A percentile compares a stretch with the other conserved stretches of the same genome.
phyloP scores from a whole-genome alignment of 2,888 invertebrate genomes.

The Acheta domesticus region DNA sequence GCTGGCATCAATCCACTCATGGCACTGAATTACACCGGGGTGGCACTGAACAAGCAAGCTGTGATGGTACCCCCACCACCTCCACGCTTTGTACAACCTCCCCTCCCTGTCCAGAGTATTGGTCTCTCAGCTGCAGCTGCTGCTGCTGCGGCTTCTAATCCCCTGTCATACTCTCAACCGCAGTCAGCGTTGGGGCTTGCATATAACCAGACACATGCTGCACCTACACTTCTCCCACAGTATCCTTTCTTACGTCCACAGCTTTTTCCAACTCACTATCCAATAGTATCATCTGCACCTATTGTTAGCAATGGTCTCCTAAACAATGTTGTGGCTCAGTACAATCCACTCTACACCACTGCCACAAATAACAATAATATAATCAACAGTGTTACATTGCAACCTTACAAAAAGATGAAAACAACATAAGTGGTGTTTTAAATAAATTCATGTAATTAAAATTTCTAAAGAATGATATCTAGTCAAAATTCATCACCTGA shows the following conservation, averaged over 20 bases:
- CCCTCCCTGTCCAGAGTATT: constrained; percentile 35
- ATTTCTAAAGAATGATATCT: constrained; percentile 27
- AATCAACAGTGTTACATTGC: constrained; percentile 56
- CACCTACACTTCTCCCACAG: constrained; percentile 45
- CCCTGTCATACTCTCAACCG: constrained; percentile 26
- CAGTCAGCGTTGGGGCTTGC: constrained; percentile 31
- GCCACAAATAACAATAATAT: constrained; percentile 48
- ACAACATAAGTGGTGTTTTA: constrained; percentile 61
- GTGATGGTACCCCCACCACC: constrained; percentile 48
- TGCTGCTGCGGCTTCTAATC: constrained; percentile 42
- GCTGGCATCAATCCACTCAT: constrained; percentile 54
- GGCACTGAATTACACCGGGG: constrained; percentile 66
- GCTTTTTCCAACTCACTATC: constrained; percentile 30
- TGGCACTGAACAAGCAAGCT: constrained; percentile 64
- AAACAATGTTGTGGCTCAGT: constrained; percentile 41
- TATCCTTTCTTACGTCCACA: constrained; percentile 51
- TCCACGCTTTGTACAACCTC: constrained; percentile 33
- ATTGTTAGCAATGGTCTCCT: constrained; percentile 39
- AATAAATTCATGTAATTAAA: background rate
- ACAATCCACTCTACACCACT: constrained; percentile 45
- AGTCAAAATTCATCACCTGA: constrained; percentile 36
- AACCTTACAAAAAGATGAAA: constrained; percentile 89
- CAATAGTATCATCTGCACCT: constrained; percentile 28
- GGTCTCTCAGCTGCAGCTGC: constrained; percentile 41
- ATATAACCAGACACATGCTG: constrained; percentile 36